Base-by-base conservation (phyloP, 2,797 vertebrate genomes). In the Ptychadena robeensis region DNA sequence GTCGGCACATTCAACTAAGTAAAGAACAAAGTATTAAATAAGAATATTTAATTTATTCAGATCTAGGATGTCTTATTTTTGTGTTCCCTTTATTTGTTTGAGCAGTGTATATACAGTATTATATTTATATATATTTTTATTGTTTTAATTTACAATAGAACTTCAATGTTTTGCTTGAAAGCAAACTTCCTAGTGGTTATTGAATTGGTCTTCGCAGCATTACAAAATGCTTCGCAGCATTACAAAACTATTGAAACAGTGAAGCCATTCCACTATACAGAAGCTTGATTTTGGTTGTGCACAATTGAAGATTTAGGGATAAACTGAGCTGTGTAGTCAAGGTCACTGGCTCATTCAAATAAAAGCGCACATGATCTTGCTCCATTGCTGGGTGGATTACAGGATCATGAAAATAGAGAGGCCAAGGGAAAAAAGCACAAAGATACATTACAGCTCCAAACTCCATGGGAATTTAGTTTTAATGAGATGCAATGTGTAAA, bases 401-500 rank as follows among this genome's bases (percentile, higher is more conserved):
- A 69, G 72, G 64, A n/a, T 82, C 27, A 81, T 34, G 32, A 31
- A 82, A 82, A 76, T 15, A 22, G 22, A 81, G 31, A 48, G 31
- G 27, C 35, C 5, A 28, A 10, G 37, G 63, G 44, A 53, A 53
- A 22, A 30, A 14, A 64, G 28, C 18, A 65, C 59, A 81, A 66
- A 48, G 79, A 81, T 44, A 73, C 37, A 74, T 57, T 73, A 30
- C 63, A 67, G n/a, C 31, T 10, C 2, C 10, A 12, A 64, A 73
- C 63, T 67, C 57, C 69, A 82, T 22, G 44, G n/a, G n/a, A 73
- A 59, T 79, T 25, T 74, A 48, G n/a, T n/a, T 59, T 63, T 74
- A 74, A 73, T 83, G 70, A 73, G 64, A 74, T 74, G 44, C 64
- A 70, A 67, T 69, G 48, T 84, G 65, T 44, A 70, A 84, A 69